These are phyloP conservation scores for Ditylenchus weischeri DNA, from an alignment of 2,888 invertebrate species.

Conservation along the genomic window DNA sequence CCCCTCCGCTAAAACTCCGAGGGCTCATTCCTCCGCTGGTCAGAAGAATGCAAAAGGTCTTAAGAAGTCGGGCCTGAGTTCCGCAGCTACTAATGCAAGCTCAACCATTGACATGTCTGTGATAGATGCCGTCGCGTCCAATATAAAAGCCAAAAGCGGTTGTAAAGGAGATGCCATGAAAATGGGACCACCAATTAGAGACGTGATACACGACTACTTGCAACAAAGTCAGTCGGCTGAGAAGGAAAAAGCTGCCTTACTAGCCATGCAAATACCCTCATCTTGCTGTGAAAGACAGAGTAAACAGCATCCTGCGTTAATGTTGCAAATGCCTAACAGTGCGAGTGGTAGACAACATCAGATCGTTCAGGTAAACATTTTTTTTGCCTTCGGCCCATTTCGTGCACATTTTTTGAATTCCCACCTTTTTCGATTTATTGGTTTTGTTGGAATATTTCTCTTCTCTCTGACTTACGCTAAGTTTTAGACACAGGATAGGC, in stretches of 20 bases:
- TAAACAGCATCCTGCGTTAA: neutral
- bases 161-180: neutral
- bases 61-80: neutral
- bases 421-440: no score
- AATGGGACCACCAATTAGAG: slow-evolving; percentile 5
- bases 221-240: slow-evolving; percentile 10
- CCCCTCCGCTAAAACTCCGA: neutral
- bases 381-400: no score
- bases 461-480: no score
- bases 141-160: neutral
- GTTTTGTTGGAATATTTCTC: no score
- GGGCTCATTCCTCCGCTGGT: neutral
- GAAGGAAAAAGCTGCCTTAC: neutral
- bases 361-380: slow-evolving; percentile 21
- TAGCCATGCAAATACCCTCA: neutral
- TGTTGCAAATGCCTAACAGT: neutral
- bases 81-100: neutral
- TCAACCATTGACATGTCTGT: slow-evolving; percentile 7
- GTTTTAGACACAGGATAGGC: no score
- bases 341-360: slow-evolving; percentile 16
- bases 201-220: slow-evolving; percentile 23
- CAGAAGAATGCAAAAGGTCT: neutral
- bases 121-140: slow-evolving; percentile 17
- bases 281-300: slow-evolving; percentile 1
- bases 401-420: no score